Evolutionary conservation across 2,797 vertebrate species (phyloP), one percentile per base, ranked within the genome.

Genomic region (Catamblyrhynchus diadema): DNA sequence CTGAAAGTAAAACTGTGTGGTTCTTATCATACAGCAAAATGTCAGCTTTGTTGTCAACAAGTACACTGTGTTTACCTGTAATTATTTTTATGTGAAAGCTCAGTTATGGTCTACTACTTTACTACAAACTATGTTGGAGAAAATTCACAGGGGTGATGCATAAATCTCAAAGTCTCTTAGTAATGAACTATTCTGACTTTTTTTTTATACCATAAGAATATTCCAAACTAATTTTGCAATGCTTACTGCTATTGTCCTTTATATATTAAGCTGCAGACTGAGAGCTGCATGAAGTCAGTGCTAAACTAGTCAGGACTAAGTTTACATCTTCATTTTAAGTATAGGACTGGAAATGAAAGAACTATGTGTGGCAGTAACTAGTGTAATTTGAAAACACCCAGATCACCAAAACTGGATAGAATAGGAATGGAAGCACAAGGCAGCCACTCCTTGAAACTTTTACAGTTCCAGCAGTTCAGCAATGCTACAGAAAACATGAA

Each of bases 1-100:
- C 45, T 61, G 73, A 90, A 93, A 93, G 73, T 12, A 47, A 86
- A 94, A 92, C 54, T 47, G 37, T 10, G 22, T 19, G 42, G 51
- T 23, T 87, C 64, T 61, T 37, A 35, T 47, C 23, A 56, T 19
- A 37, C 23, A 67, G 62, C 32, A 84, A 75, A 66, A 65, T 12
- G 20, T 53, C 50, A 6, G 24, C 19, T 50, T 59, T 81, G 47
- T 59, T 81, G 60, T 25, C 22, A 51, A 9, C 0, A 5, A 41
- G 5, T 42, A 71, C 1, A 2, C 24, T 60, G 21, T 24, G 5
- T 66, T 92, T 50, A 73, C 44, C 72, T 60, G 4, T 2, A 77
- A 57, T 50, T 56, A 9, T 56, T 71, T 33, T 47, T 17, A 81
- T 4, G 17, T 32, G n/a, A 79, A 86, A 86, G 54, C 6, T 44